These are phyloP conservation scores for Lordiphosa fenestrarum DNA, from an alignment of 2,888 invertebrate genomes.

Conservation along the genomic window DNA sequence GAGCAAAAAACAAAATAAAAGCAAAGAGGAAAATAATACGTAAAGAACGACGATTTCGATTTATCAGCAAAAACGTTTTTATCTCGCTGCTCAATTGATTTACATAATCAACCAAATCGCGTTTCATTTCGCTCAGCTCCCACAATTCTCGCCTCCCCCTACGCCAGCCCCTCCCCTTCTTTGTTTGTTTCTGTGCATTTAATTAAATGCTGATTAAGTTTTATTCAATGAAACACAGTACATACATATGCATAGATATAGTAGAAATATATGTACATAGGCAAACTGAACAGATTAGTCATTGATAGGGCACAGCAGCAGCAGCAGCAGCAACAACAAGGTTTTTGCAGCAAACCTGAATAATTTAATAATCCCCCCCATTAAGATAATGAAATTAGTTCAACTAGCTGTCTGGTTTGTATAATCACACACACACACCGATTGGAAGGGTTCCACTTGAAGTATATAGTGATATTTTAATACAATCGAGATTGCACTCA, in stretches of 20 bases:
- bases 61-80: constrained; percentile 63
- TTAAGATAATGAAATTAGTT: constrained; percentile 73
- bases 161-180: constrained; percentile 6
- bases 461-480: too few species aligned
- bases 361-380: constrained; percentile 72
- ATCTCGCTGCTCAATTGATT: constrained; percentile 64
- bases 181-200: constrained; percentile 52
- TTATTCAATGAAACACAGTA: constrained; percentile 62
- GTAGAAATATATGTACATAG: background rate
- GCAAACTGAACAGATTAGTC: constrained; percentile 51
- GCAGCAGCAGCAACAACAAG: constrained; percentile 34
- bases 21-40: constrained; percentile 36
- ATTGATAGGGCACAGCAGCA: constrained; percentile 43
- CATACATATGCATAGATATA: constrained; percentile 11
- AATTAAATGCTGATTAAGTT: constrained; percentile 72
- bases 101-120: constrained; percentile 66
- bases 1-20: constrained; percentile 15
- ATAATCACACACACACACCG: too few species aligned
- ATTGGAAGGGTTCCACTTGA: constrained; percentile 19
- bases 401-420: constrained; percentile 43
- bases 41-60: constrained; percentile 54
- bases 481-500: too few species aligned
- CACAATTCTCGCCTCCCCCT: background rate
- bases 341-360: constrained; percentile 63
- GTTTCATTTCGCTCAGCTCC: constrained; percentile 27